Evolutionary conservation across 2,888 invertebrate species (phyloP).

Genomic region (Diloba caeruleocephala): DNA sequence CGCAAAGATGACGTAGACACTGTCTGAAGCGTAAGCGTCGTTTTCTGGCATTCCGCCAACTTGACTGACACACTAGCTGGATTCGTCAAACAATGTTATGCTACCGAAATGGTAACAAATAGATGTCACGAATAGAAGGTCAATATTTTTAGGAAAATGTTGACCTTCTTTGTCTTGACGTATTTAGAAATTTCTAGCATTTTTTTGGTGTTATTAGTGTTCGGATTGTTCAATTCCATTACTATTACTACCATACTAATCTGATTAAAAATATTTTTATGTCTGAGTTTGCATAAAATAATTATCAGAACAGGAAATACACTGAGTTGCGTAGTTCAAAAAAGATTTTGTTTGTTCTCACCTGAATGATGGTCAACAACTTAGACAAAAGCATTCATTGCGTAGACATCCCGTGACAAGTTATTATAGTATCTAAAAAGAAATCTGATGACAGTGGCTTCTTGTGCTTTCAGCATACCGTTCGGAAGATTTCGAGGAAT

Average conservation of each 20-base stretch:
- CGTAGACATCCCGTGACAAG: conserved; percentile 21
- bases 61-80: conserved; percentile 51
- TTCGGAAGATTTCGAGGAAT: conserved; percentile 8
- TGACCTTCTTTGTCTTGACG: not conserved
- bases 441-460: conserved; percentile 18
- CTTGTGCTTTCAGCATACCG: conserved; percentile 15
- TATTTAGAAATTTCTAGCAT: not conserved
- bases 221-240: no score
- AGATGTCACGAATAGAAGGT: conserved; percentile 30
- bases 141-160: conserved; percentile 18
- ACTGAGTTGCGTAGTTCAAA: no score
- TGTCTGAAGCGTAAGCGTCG: conserved; percentile 43
- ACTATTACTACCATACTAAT: no score
- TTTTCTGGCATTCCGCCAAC: conserved; percentile 48
- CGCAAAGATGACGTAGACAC: conserved; percentile 49
- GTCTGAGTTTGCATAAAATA: no score
- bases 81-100: conserved; percentile 40
- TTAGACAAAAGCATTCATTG: no score
- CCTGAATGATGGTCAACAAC: no score
- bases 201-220: no score
- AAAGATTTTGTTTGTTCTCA: no score
- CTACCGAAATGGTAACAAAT: conserved; percentile 19
- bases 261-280: no score
- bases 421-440: conserved; percentile 20
- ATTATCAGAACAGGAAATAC: no score